Evolutionary conservation across 2,888 invertebrate species (phyloP), one percentile per base, ranked within the genome.

Genomic region (Auanema freiburgensis): DNA sequence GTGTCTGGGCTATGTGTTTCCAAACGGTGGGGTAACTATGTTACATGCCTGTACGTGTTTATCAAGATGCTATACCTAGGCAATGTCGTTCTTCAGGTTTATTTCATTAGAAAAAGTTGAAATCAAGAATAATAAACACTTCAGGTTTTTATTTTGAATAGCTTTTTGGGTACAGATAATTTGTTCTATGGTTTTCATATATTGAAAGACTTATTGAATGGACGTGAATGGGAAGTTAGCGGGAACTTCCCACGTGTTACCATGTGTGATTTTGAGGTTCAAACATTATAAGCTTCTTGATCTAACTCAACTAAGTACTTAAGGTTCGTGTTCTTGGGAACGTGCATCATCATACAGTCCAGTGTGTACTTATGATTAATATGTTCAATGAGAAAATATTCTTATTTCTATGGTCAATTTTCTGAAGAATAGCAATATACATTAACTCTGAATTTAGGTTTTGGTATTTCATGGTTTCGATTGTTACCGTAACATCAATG

Each of bases 271-370:
- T 85, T 84, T 65, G 83, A 83, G 71, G 83, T 80, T 33, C 4
- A 33, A 33, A 33, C 3, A 33, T 33, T 6, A 52, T 18, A 18
- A 46, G 24, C 41, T 57, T 21, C 53, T 24, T 40, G 14, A 10
- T 24, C 14, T 55, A 11, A 8, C 16, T 25, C 23, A 25, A 49
- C 18, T 43, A n/a, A 23, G 12, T 46, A 18, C 55, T 76, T 44
- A 49, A 80, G 79, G 82, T 85, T 42, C 82, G 86, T 54, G 86
- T 86, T 72, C 78, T 87, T 58, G 83, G 83, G 58, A 83, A 83
- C 66, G 83, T 83, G 23, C 83, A 83, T 61, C 83, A 83, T 66
- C 82, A 83, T 70, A 83, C 83, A 16, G 83, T 84, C n/a, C 83
- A 83, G 73, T 83, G 83, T 55, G 83, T 83, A 24, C 71, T 83